Conservation (phyloP, 2,888 invertebrate genomes). For the Drosophila stalkeri region DNA sequence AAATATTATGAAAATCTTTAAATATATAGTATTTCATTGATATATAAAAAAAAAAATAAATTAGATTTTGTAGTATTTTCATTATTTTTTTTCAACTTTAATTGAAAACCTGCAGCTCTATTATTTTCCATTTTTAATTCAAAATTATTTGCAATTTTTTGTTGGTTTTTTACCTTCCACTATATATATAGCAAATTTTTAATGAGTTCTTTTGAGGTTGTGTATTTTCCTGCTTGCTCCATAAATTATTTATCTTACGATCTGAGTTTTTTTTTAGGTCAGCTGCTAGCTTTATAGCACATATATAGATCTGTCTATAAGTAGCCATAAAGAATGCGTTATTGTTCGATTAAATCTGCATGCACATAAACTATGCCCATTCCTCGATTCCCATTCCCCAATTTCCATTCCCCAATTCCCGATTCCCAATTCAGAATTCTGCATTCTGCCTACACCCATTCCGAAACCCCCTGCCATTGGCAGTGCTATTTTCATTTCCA, state of each 20-base stretch:
- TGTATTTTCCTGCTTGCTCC: neutral
- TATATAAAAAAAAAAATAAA: too few species aligned
- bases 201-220: neutral
- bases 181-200: neutral
- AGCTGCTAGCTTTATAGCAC: conserved; percentile 6
- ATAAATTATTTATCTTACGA: conserved; percentile 6
- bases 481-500: conserved; percentile 40
- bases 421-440: neutral
- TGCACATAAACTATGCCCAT: conserved; percentile 19
- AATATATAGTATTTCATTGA: neutral
- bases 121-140: neutral
- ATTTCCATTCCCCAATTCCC: neutral
- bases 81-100: neutral
- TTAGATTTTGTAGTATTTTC: neutral
- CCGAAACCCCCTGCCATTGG: conserved; percentile 17
- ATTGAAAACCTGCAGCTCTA: too few species aligned
- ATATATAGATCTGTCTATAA: conserved; percentile 16
- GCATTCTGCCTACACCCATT: neutral
- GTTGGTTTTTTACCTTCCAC: neutral
- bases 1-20: neutral
- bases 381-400: neutral
- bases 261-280: conserved; percentile 10
- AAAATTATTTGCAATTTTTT: neutral
- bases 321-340: conserved; percentile 29
- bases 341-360: conserved; percentile 29